Evolutionary conservation across 2,797 vertebrate genomes (phyloP).

Genomic region (Acanthopagrus latus): DNA sequence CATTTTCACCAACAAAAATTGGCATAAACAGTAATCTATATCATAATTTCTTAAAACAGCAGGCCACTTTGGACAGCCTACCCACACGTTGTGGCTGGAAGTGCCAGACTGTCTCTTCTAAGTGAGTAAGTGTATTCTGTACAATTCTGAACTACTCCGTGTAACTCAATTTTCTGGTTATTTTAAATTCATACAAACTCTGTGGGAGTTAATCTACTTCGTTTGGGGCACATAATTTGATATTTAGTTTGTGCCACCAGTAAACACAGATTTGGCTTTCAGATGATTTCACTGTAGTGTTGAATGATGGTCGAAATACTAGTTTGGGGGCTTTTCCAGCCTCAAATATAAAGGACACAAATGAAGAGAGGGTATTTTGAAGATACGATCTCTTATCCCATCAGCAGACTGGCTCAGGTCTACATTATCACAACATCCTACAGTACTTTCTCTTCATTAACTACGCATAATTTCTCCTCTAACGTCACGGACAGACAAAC

Average conservation of each 20-base stretch:
- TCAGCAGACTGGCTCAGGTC: background rate
- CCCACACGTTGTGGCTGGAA: too few species aligned
- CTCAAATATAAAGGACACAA: background rate
- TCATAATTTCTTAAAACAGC: too few species aligned
- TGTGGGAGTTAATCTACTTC: background rate
- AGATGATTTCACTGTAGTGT: background rate
- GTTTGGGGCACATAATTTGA: background rate
- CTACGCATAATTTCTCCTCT: background rate
- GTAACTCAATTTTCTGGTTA: too few species aligned
- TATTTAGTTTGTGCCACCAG: background rate
- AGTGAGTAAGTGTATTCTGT: background rate
- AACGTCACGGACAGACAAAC: constrained; percentile 45
- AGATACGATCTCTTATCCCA: background rate
- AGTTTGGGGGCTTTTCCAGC: background rate
- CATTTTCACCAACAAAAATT: too few species aligned
- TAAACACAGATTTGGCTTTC: background rate
- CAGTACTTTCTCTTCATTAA: background rate
- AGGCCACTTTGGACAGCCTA: too few species aligned
- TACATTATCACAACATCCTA: background rate
- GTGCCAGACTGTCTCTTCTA: background rate
- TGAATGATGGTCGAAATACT: background rate
- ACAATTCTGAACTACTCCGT: background rate
- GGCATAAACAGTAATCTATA: too few species aligned
- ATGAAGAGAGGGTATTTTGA: background rate
- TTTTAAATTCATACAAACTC: background rate